These are phyloP conservation scores for Epinotia bilunana DNA, from an alignment of 2,888 invertebrate species.

Conservation along the genomic window DNA sequence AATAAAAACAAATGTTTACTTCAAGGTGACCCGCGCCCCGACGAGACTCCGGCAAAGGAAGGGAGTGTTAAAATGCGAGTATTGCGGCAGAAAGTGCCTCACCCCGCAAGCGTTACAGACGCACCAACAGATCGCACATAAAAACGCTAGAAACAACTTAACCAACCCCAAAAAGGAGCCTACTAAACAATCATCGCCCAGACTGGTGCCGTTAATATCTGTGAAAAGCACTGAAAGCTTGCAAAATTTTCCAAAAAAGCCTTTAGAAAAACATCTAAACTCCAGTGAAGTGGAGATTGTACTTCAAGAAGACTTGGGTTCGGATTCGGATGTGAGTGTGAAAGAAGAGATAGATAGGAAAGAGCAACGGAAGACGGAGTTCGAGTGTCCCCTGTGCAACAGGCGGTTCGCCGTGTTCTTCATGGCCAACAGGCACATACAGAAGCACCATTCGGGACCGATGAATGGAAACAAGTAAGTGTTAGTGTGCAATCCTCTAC, in stretches of 20 bases:
- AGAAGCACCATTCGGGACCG: conserved; percentile 63
- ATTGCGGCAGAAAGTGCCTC: conserved; percentile 61
- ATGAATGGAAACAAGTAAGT: conserved; percentile 61
- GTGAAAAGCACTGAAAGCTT: conserved; percentile 11
- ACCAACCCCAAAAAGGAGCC: conserved; percentile 44
- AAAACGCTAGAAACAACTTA: conserved; percentile 47
- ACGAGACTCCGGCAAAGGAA: conserved; percentile 57
- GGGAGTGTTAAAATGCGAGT: conserved; percentile 58
- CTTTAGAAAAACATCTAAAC: neutral
- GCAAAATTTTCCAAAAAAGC: neutral
- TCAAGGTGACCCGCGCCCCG: conserved; percentile 63
- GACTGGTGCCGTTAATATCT: conserved; percentile 9
- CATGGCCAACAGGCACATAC: conserved; percentile 66
- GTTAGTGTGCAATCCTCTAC: too few species aligned
- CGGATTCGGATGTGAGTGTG: conserved; percentile 20
- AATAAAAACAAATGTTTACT: conserved; percentile 44
- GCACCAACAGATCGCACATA: conserved; percentile 59
- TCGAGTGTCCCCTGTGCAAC: conserved; percentile 67
- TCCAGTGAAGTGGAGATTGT: neutral
- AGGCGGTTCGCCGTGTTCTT: conserved; percentile 60
- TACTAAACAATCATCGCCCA: conserved; percentile 44
- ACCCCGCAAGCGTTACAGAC: conserved; percentile 57
- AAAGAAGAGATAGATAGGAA: conserved; percentile 19
- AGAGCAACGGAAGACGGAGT: conserved; percentile 53
- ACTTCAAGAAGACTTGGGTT: conserved; percentile 34